Evolutionary conservation across 2,113 vertebrate genomes (phyloP).

Genomic region (Uria lomvia): DNA sequence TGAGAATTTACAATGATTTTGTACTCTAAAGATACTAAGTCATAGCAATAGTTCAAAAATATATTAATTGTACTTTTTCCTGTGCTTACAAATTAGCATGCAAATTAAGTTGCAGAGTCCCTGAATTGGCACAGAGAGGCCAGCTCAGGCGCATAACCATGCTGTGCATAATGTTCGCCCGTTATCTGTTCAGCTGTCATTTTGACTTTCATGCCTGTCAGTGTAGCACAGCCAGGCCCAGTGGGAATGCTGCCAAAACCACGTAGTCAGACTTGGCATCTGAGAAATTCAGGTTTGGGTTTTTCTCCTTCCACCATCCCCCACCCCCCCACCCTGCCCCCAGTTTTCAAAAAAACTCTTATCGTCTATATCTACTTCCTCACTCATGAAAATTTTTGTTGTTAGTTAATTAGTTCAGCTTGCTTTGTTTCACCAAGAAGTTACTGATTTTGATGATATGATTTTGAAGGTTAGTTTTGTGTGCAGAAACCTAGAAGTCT

Average conservation of each 20-base stretch:
- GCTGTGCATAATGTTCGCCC: neutral
- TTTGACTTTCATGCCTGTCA: neutral
- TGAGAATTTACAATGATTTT: neutral
- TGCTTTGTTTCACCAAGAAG: neutral
- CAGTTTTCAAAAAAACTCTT: accelerated
- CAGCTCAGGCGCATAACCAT: neutral
- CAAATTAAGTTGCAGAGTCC: neutral
- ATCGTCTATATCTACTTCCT: neutral
- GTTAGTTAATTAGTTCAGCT: neutral
- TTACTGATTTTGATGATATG: neutral
- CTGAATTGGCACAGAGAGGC: neutral
- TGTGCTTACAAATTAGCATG: neutral
- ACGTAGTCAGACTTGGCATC: neutral
- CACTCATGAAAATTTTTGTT: neutral
- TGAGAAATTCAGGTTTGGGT: neutral
- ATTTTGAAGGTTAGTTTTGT: neutral
- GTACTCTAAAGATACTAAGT: neutral
- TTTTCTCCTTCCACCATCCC: neutral
- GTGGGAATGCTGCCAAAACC: neutral
- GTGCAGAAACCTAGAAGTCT: neutral
- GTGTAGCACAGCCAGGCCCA: neutral
- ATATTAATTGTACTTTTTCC: neutral
- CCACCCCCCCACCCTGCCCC: too few species aligned
- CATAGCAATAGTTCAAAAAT: neutral
- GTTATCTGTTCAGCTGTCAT: neutral